phyloP scores from a whole-genome alignment of 2,888 invertebrate genomes.

The Pristionchus mayeri region DNA sequence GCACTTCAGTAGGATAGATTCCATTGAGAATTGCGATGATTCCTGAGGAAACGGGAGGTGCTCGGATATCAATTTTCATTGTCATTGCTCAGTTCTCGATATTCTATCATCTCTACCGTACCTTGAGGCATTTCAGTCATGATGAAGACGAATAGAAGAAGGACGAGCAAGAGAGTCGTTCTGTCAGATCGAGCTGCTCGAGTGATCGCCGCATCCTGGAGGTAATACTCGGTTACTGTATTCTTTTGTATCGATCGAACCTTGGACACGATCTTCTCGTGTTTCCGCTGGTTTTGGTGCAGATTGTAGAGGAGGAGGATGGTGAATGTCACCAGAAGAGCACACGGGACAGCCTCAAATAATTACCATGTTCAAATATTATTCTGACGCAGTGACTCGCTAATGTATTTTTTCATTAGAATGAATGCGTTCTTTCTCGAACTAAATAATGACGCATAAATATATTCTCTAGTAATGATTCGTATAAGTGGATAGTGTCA shows the following conservation, averaged over 20 bases:
- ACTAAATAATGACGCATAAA: no score
- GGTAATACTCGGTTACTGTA: slow-evolving; percentile 53
- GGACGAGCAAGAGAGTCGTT: slow-evolving; percentile 51
- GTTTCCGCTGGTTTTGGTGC: slow-evolving; percentile 56
- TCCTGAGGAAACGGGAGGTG: slow-evolving; percentile 46
- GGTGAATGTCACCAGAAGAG: slow-evolving; percentile 66
- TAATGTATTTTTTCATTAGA: no score
- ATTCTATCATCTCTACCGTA: neutral
- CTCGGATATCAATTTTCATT: neutral
- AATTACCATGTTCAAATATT: no score
- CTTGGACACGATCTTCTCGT: slow-evolving; percentile 61
- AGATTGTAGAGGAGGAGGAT: slow-evolving; percentile 63
- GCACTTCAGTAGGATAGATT: slow-evolving; percentile 59
- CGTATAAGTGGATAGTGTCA: no score
- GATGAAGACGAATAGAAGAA: slow-evolving; percentile 51
- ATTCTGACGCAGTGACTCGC: no score
- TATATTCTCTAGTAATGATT: no score
- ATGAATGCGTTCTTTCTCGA: no score
- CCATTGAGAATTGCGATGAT: slow-evolving; percentile 66
- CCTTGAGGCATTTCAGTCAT: slow-evolving; percentile 54
- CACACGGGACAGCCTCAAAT: slow-evolving; percentile 66
- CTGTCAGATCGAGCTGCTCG: slow-evolving; percentile 52
- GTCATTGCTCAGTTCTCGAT: neutral
- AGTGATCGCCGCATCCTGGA: slow-evolving; percentile 50
- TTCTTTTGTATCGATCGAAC: neutral